These are phyloP conservation scores for Cepaea nemoralis DNA, from an alignment of 1,140 invertebrate species.

Conservation along the genomic window DNA sequence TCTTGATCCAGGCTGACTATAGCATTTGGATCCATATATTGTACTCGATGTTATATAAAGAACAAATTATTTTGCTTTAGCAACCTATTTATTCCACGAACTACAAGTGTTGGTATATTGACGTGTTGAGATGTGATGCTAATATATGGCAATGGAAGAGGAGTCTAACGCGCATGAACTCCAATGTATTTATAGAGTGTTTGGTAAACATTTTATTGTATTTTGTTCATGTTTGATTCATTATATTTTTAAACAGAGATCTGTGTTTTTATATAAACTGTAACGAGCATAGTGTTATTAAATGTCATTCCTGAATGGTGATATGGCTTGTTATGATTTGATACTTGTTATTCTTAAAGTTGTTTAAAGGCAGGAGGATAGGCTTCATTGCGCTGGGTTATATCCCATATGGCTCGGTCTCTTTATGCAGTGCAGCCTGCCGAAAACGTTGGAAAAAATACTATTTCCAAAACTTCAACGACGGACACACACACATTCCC, in stretches of 20 bases:
- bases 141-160: neutral
- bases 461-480: too few species aligned
- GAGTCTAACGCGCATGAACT: neutral
- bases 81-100: neutral
- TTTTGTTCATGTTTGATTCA: neutral
- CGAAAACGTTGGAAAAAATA: too few species aligned
- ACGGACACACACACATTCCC: too few species aligned
- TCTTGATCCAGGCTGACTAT: too few species aligned
- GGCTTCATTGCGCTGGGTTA: too few species aligned
- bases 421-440: too few species aligned
- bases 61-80: too few species aligned
- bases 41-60: too few species aligned
- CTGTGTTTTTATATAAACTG: conserved; percentile 2
- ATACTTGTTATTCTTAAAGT: neutral
- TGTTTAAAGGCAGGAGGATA: too few species aligned
- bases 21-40: too few species aligned
- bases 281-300: conserved; percentile 4
- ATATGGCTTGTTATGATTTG: neutral
- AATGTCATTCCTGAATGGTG: neutral
- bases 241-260: neutral
- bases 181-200: neutral
- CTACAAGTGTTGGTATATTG: neutral
- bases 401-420: too few species aligned
- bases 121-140: too few species aligned
- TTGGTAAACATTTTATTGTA: neutral